Evolutionary conservation across 2,888 invertebrate species (phyloP).

Genomic region (Limnephilus lunatus): DNA sequence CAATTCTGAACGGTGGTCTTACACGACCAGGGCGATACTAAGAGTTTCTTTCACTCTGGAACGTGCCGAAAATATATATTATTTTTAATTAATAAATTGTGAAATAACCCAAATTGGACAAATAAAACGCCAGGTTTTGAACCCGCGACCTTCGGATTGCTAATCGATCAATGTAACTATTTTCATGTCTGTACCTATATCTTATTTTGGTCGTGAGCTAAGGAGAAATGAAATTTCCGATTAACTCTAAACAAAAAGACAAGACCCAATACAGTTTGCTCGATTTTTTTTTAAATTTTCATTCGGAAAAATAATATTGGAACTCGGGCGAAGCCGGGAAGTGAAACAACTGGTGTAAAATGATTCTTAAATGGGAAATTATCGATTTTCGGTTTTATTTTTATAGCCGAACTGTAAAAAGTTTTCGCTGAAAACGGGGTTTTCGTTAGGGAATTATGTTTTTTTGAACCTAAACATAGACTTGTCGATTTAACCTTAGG

Average conservation of each 20-base stretch:
- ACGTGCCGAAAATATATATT: no score
- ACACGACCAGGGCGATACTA: no score
- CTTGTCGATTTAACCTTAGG: not conserved
- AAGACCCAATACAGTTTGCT: not conserved
- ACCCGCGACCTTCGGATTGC: no score
- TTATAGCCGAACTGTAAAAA: not conserved
- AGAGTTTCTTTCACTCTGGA: no score
- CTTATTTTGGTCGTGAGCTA: not conserved
- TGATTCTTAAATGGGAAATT: not conserved
- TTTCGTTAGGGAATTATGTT: not conserved
- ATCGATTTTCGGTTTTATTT: not conserved
- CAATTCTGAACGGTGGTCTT: no score
- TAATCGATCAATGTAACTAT: not conserved
- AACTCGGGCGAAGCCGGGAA: not conserved
- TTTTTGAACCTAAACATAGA: not conserved
- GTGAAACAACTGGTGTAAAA: not conserved
- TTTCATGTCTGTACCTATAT: not conserved
- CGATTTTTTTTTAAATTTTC: not conserved
- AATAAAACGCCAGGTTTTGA: no score
- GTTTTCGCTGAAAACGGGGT: not conserved
- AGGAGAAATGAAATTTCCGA: no score
- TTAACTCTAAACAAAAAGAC: no score
- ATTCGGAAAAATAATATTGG: not conserved
- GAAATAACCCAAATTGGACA: no score
- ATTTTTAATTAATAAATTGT: no score